Percentiles rank a stretch among this genome's conserved stretches.
These are phyloP conservation scores for Ceuthmochares aereus DNA, from an alignment of 2,113 vertebrate species.

Conservation along the genomic window DNA sequence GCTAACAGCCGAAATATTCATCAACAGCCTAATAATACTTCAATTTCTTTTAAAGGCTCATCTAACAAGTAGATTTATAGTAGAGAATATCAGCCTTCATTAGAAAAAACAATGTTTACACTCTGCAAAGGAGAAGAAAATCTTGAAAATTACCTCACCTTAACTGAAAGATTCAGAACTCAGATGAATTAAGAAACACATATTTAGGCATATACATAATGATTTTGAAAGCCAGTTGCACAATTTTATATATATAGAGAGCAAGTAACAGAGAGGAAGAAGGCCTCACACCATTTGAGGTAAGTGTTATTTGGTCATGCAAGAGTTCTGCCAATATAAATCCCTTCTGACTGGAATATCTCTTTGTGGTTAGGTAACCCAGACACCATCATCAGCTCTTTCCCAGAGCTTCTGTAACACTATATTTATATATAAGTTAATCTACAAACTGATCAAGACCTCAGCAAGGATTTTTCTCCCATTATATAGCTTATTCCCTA, in stretches of 20 bases:
- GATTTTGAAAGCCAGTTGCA: background rate
- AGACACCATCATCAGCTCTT: background rate
- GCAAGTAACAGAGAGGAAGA: background rate
- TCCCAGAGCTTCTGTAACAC: background rate
- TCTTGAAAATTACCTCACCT: background rate
- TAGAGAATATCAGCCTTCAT: background rate
- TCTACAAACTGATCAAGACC: background rate
- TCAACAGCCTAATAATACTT: background rate
- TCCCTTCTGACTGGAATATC: background rate
- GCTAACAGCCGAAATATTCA: background rate
- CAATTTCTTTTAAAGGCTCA: background rate
- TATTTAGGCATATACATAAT: background rate
- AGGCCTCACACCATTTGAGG: background rate
- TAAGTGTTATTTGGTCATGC: background rate
- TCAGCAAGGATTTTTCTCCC: background rate
- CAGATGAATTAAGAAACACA: background rate
- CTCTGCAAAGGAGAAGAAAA: background rate
- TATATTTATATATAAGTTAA: background rate
- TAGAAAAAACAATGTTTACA: background rate
- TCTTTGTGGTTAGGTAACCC: background rate
- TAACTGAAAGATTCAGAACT: background rate
- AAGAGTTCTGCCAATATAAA: background rate
- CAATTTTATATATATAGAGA: background rate
- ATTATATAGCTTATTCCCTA: background rate
- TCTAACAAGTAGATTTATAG: background rate